These are phyloP conservation scores for Anoplopoma fimbria DNA, from an alignment of 2,113 vertebrate species.

Conservation along the genomic window DNA sequence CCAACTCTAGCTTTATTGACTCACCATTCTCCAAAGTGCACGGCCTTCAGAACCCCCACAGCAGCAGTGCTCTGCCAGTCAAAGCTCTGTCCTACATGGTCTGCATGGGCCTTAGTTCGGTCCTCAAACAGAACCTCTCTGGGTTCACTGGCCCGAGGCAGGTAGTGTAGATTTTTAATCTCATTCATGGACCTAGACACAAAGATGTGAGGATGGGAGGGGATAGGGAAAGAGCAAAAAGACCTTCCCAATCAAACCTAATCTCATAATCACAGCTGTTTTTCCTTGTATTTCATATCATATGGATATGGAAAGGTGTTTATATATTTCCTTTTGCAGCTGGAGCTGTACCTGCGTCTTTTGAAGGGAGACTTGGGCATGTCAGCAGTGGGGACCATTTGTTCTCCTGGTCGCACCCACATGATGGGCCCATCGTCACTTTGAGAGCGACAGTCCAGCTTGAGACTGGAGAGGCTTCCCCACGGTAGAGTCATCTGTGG, in stretches of 20 bases:
- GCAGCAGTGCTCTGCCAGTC: constrained; percentile 99
- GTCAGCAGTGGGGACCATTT: constrained; percentile 98
- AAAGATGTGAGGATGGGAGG: neutral
- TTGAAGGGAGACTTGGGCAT: constrained; percentile 99
- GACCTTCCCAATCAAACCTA: neutral
- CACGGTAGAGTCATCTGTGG: constrained; percentile 96
- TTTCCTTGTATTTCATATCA: neutral
- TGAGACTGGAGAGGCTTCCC: constrained; percentile 94
- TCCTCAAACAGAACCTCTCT: constrained; percentile 98
- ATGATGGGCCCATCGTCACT: constrained; percentile 98
- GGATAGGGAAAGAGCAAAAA: neutral
- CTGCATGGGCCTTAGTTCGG: constrained; percentile 94
- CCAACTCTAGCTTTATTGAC: neutral
- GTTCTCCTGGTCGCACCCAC: constrained; percentile 98
- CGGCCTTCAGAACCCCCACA: constrained; percentile 96
- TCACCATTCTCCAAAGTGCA: constrained; percentile 96
- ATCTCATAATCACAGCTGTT: neutral
- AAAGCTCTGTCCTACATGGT: constrained; percentile 97
- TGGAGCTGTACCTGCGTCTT: constrained; percentile 88
- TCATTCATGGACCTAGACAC: constrained; percentile 94
- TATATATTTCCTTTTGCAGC: neutral
- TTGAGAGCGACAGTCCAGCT: constrained; percentile 95
- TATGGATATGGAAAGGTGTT: neutral
- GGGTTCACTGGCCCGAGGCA: constrained; percentile 95
- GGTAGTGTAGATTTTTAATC: constrained; percentile 98